Evolutionary conservation across 1,140 invertebrate genomes (phyloP).

Genomic region (Panulirus ornatus): DNA sequence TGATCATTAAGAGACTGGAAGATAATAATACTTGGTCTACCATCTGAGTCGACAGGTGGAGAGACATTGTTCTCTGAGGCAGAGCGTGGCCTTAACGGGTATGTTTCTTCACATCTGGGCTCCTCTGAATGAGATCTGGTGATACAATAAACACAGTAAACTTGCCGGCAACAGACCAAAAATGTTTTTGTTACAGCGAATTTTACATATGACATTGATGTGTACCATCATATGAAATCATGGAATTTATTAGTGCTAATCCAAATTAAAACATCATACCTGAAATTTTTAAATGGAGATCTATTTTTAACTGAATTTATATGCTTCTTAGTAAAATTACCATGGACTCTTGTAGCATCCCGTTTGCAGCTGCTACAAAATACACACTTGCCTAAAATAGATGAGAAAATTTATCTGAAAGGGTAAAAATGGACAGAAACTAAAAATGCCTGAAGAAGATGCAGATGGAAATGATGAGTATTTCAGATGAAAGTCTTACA

Average conservation of each 20-base stretch:
- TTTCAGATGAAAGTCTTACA: too few relatives aligned
- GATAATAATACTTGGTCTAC: slow-evolving; percentile 53
- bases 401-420: background rate
- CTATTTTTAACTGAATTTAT: slow-evolving; percentile 39
- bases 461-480: too few relatives aligned
- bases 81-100: slow-evolving; percentile 45
- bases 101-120: slow-evolving; percentile 40
- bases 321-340: slow-evolving; percentile 47
- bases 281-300: slow-evolving; percentile 56
- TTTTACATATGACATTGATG: background rate
- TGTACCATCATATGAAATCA: too few relatives aligned
- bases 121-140: slow-evolving; percentile 66
- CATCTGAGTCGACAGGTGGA: slow-evolving; percentile 23
- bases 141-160: background rate
- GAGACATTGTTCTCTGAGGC: slow-evolving; percentile 62
- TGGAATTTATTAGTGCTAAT: too few relatives aligned
- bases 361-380: slow-evolving; percentile 40
- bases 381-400: slow-evolving; percentile 40
- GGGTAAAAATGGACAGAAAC: too few relatives aligned
- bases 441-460: too few relatives aligned
- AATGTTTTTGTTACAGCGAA: background rate
- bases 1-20: slow-evolving; percentile 21
- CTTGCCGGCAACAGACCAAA: background rate
- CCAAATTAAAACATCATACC: slow-evolving; percentile 44
- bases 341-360: slow-evolving; percentile 15